Conservation (phyloP, 2,888 invertebrate species). For the Anorthoa munda region DNA sequence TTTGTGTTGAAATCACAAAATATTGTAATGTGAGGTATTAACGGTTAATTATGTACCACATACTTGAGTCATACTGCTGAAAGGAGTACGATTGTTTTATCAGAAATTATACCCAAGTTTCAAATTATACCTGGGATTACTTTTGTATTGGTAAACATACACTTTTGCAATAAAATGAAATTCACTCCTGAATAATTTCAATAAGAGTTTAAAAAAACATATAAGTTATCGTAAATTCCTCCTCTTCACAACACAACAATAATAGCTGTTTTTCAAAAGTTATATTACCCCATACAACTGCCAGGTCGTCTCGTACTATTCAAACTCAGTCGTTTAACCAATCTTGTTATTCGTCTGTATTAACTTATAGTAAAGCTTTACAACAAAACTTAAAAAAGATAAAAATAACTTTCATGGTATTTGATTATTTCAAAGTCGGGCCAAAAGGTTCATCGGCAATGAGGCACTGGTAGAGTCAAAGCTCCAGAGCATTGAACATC, state of each 20-base stretch:
- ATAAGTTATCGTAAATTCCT: constrained; percentile 5
- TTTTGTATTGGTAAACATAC: constrained; percentile 44
- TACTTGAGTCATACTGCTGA: constrained; percentile 78
- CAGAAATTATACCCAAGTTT: constrained; percentile 62
- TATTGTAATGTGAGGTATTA: constrained; percentile 82
- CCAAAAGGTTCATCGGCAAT: no score
- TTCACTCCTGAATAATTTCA: constrained; percentile 2
- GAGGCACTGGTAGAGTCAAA: no score
- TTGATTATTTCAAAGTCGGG: background rate
- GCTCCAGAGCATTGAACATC: no score
- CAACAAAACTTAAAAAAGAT: background rate
- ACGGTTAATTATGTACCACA: constrained; percentile 75
- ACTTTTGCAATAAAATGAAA: background rate
- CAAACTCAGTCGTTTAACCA: constrained; percentile 26
- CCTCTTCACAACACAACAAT: constrained; percentile 6
- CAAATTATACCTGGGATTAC: constrained; percentile 68
- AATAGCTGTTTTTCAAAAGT: constrained; percentile 30
- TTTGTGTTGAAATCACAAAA: constrained; percentile 86
- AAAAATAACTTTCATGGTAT: background rate
- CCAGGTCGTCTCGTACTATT: constrained; percentile 28
- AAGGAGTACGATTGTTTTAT: constrained; percentile 75
- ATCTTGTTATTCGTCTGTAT: constrained; percentile 20
- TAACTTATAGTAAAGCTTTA: constrained; percentile 1
- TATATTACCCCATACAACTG: constrained; percentile 37
- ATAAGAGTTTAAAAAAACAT: background rate